Percentiles rank a stretch among this genome's conserved stretches.
Evolutionary conservation across 2,113 vertebrate genomes (phyloP).

Genomic region (Erinaceus europaeus): DNA sequence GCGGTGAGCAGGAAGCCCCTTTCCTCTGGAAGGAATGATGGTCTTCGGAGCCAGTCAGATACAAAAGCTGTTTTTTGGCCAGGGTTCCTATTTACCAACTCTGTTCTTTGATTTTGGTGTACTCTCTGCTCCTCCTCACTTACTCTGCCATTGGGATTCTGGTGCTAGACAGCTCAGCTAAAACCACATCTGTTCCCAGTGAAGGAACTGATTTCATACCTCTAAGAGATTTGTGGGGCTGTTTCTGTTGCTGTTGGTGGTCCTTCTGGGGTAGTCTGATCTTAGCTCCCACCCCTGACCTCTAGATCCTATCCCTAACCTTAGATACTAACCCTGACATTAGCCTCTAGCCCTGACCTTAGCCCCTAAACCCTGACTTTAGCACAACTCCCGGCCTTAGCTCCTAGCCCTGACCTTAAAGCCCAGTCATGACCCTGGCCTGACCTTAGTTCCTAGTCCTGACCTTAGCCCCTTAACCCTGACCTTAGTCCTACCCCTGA

Average conservation of each 20-base stretch:
- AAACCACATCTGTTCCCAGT: background rate
- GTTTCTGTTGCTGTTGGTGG: background rate
- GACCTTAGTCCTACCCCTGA: too few relatives aligned
- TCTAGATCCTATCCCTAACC: too few relatives aligned
- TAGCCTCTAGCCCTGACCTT: too few relatives aligned
- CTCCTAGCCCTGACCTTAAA: too few relatives aligned
- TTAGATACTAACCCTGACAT: too few relatives aligned
- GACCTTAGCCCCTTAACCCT: too few relatives aligned
- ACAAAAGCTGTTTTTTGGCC: background rate
- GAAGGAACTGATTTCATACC: background rate
- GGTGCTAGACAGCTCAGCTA: background rate
- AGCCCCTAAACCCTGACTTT: too few relatives aligned
- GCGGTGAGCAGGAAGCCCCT: background rate
- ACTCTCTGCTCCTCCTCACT: background rate
- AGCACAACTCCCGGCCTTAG: too few relatives aligned
- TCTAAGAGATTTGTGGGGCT: background rate
- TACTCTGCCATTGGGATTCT: background rate
- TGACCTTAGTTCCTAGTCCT: too few relatives aligned
- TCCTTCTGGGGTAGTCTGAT: background rate
- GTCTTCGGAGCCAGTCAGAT: background rate
- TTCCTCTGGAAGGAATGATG: background rate
- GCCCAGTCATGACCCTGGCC: too few relatives aligned
- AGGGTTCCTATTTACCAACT: background rate
- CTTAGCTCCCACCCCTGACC: too few relatives aligned
- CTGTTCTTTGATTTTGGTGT: background rate